Conservation (phyloP, 2,797 vertebrate genomes). For the Xenentodon cancila region DNA sequence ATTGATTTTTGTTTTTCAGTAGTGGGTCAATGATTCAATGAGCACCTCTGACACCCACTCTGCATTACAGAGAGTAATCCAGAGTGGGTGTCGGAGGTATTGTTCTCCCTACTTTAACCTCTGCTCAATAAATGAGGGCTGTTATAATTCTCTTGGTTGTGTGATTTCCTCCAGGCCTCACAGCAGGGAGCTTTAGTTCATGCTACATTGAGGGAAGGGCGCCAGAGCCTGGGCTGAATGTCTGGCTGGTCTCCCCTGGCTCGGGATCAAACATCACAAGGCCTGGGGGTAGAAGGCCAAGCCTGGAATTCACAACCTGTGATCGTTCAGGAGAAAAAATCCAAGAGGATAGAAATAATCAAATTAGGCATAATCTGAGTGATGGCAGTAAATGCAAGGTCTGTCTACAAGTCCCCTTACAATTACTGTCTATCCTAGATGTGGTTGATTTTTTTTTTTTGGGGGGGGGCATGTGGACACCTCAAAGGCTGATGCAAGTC, state of each 20-base stretch:
- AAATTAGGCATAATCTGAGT: slow-evolving; percentile 57
- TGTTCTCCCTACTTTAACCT: slow-evolving; percentile 61
- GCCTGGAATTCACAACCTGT: slow-evolving; percentile 68
- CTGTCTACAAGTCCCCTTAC: slow-evolving; percentile 16
- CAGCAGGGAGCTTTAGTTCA: slow-evolving; percentile 72
- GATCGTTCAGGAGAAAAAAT: slow-evolving; percentile 63
- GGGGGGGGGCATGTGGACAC: not conserved
- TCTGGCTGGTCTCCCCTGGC: slow-evolving; percentile 71
- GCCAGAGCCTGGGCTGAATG: slow-evolving; percentile 66
- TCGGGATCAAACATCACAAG: slow-evolving; percentile 71
- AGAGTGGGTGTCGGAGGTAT: slow-evolving; percentile 59
- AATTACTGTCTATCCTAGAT: slow-evolving; percentile 10
- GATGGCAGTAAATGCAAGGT: slow-evolving; percentile 25
- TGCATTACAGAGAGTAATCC: slow-evolving; percentile 16
- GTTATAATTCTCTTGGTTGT: slow-evolving; percentile 62
- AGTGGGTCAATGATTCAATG: slow-evolving; percentile 13
- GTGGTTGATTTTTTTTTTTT: not conserved
- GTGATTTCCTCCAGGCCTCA: slow-evolving; percentile 74
- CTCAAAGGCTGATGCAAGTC: slow-evolving; percentile 11
- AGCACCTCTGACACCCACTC: no score
- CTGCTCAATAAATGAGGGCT: slow-evolving; percentile 60
- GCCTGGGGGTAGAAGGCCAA: slow-evolving; percentile 26
- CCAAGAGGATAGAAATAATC: slow-evolving; percentile 70
- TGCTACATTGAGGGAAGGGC: slow-evolving; percentile 66
- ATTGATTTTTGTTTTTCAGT: slow-evolving; percentile 51